A percentile compares a stretch with the other conserved stretches of the same genome.
These are phyloP conservation scores for Scomber scombrus DNA, from an alignment of 2,113 vertebrate genomes.

Conservation along the genomic window DNA sequence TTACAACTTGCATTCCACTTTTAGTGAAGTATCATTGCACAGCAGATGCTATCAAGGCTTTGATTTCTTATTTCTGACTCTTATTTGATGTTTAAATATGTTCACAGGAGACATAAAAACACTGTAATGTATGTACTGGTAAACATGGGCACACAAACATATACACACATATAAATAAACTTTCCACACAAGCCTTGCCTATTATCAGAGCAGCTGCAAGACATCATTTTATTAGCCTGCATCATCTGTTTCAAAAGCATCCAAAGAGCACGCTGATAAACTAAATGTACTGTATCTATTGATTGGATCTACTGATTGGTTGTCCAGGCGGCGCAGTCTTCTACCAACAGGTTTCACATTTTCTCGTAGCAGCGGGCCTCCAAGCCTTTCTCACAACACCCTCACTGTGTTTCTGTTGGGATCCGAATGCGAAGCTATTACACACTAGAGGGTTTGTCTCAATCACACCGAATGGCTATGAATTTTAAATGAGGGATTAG, in stretches of 20 bases:
- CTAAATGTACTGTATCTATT: conserved; percentile 44
- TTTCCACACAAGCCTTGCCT: not conserved
- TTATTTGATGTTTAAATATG: conserved; percentile 8
- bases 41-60: not conserved
- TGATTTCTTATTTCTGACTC: not conserved
- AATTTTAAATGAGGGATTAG: conserved; percentile 84
- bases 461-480: conserved; percentile 82
- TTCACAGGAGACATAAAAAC: conserved; percentile 7
- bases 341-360: conserved; percentile 64
- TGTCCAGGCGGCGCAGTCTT: conserved; percentile 30
- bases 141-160: conserved; percentile 4
- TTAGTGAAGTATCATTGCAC: not conserved
- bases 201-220: conserved; percentile 30
- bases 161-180: not conserved
- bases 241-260: conserved; percentile 39
- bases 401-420: conserved; percentile 74
- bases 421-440: conserved; percentile 82
- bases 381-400: conserved; percentile 63
- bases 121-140: not conserved
- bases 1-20: not conserved
- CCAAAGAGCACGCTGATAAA: conserved; percentile 35
- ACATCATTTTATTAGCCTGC: conserved; percentile 38
- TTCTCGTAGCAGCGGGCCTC: conserved; percentile 54
- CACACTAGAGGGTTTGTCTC: conserved; percentile 83
- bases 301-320: conserved; percentile 59